Percentiles rank a stretch among this genome's conserved stretches.
Conservation (phyloP, 2,888 invertebrate species). For the Thymelicus acteon region DNA sequence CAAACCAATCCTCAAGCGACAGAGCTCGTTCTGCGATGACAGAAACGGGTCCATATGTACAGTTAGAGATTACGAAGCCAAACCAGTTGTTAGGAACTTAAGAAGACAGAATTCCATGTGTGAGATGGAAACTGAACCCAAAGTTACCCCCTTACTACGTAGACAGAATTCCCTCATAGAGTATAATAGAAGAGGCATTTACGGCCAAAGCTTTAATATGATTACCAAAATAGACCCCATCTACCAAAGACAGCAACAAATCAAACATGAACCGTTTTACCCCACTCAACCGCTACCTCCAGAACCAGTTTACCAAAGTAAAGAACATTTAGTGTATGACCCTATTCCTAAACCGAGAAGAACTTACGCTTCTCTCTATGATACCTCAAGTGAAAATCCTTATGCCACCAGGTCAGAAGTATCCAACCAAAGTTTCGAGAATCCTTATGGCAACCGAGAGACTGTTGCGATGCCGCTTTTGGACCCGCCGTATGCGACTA, state of each 20-base stretch:
- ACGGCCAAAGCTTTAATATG: constrained; percentile 81
- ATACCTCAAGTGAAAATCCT: constrained; percentile 76
- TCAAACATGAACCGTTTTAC: constrained; percentile 79
- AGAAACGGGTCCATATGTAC: constrained; percentile 76
- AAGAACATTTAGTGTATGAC: constrained; percentile 79
- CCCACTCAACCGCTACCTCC: constrained; percentile 82
- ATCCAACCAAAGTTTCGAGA: constrained; percentile 75
- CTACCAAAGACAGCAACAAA: constrained; percentile 82
- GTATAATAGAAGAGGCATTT: constrained; percentile 78
- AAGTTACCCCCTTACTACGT: constrained; percentile 81
- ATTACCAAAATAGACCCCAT: constrained; percentile 84
- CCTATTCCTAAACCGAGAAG: constrained; percentile 81
- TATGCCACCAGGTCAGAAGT: constrained; percentile 74
- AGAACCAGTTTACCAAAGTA: constrained; percentile 82
- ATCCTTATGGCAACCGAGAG: constrained; percentile 72
- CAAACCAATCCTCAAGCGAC: constrained; percentile 79
- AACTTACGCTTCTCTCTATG: constrained; percentile 77
- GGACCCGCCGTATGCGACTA: constrained; percentile 67
- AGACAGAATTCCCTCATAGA: constrained; percentile 83
- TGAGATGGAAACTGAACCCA: constrained; percentile 83
- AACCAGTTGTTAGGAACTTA: constrained; percentile 69
- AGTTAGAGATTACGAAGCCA: constrained; percentile 77
- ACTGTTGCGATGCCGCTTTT: constrained; percentile 71
- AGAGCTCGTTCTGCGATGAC: constrained; percentile 81
- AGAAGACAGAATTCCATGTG: constrained; percentile 81